phyloP scores from a whole-genome alignment of 2,797 vertebrate genomes.

The Eutrigla gurnardus region DNA sequence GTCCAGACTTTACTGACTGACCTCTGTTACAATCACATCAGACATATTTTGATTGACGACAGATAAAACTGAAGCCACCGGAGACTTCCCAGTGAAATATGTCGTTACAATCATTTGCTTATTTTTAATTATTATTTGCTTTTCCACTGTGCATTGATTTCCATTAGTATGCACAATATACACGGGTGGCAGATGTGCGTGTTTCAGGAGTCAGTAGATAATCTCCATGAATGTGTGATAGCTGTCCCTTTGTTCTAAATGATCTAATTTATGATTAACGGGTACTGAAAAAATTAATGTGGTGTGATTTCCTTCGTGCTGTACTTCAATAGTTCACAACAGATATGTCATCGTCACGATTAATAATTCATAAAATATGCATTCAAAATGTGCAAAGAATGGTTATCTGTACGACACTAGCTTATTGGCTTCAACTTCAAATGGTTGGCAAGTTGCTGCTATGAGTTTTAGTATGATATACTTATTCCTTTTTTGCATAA shows the following conservation, averaged over 20 bases:
- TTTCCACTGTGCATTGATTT: background rate
- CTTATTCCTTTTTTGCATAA: constrained; percentile 17
- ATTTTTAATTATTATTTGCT: no score
- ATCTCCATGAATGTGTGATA: background rate
- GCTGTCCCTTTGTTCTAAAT: constrained; percentile 3
- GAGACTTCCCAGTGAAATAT: background rate
- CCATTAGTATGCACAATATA: background rate
- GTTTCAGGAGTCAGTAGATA: background rate
- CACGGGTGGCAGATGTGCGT: no score
- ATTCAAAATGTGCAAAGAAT: constrained; percentile 16
- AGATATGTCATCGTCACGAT: constrained; percentile 35
- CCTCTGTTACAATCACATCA: background rate
- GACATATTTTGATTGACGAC: constrained; percentile 11
- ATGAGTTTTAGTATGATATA: constrained; percentile 16
- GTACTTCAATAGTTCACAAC: constrained; percentile 28
- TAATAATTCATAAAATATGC: constrained; percentile 26
- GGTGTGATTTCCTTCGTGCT: background rate
- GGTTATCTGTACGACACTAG: constrained; percentile 24
- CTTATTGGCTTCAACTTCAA: constrained; percentile 31
- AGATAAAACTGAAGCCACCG: background rate
- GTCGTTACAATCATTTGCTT: background rate
- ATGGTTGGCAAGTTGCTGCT: constrained; percentile 26
- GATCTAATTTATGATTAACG: background rate
- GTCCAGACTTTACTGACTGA: background rate
- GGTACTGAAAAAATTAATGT: background rate